Conservation (phyloP, 2,888 invertebrate species). For the Oithona nana region DNA sequence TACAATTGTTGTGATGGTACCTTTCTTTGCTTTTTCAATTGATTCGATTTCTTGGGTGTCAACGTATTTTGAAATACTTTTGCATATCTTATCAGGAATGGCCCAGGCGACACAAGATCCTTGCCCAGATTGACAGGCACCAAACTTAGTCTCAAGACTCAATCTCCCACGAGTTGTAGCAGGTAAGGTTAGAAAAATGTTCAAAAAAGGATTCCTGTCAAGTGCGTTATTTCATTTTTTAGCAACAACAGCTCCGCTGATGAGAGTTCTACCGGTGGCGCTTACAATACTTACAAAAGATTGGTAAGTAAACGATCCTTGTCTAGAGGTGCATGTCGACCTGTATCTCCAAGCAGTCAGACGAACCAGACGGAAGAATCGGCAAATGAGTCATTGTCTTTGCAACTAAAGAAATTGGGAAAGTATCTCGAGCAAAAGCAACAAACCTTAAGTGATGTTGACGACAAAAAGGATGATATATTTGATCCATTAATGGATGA, state of each 20-base stretch:
- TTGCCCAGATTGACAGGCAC: background rate
- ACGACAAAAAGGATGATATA: background rate
- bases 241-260: background rate
- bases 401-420: background rate
- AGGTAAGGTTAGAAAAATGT: no score
- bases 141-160: background rate
- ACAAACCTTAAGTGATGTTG: no score
- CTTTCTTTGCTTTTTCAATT: no score
- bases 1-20: no score
- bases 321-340: background rate
- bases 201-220: no score
- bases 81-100: background rate
- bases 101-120: background rate
- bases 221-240: no score
- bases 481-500: background rate
- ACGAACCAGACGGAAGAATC: background rate
- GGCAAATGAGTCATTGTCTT: background rate
- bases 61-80: no score
- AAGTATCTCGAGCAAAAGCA: constrained; percentile 6
- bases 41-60: no score
- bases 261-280: background rate
- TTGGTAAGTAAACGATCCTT: background rate
- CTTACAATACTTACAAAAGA: background rate
- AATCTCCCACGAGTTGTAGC: no score
- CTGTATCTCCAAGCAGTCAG: background rate